Evolutionary conservation across 2,113 vertebrate genomes (phyloP).

Genomic region (Gallinago jamesoni): DNA sequence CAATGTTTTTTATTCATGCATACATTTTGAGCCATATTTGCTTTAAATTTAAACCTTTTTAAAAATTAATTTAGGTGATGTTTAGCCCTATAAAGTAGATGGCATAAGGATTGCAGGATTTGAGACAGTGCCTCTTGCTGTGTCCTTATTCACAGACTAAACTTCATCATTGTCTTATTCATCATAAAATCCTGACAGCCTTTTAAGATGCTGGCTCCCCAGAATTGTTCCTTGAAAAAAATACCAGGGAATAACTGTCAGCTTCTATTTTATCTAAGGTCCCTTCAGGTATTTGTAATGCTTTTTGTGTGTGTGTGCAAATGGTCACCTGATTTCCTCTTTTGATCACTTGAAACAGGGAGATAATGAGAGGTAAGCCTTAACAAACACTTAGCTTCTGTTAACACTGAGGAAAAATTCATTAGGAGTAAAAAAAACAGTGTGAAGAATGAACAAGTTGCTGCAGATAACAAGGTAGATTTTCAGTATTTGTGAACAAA

Average conservation of each 20-base stretch:
- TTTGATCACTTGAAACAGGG: background rate
- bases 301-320: background rate
- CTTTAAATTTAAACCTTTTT: background rate
- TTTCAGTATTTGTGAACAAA: background rate
- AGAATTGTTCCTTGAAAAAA: background rate
- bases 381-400: background rate
- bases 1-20: background rate
- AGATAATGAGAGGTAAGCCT: background rate
- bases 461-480: background rate
- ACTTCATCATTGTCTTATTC: background rate
- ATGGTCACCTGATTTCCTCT: background rate
- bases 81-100: background rate
- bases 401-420: background rate
- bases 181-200: background rate
- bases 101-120: background rate
- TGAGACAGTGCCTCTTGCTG: background rate
- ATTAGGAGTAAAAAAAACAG: background rate
- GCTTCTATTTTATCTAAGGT: background rate
- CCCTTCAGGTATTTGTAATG: background rate
- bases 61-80: background rate
- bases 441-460: background rate
- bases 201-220: background rate
- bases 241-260: background rate
- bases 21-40: background rate
- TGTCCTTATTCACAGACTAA: background rate